Percentiles rank a stretch among this genome's conserved stretches.
phyloP scores from a whole-genome alignment of 53 echinoderm and acorn worm genomes.

The Henricia sp. region DNA sequence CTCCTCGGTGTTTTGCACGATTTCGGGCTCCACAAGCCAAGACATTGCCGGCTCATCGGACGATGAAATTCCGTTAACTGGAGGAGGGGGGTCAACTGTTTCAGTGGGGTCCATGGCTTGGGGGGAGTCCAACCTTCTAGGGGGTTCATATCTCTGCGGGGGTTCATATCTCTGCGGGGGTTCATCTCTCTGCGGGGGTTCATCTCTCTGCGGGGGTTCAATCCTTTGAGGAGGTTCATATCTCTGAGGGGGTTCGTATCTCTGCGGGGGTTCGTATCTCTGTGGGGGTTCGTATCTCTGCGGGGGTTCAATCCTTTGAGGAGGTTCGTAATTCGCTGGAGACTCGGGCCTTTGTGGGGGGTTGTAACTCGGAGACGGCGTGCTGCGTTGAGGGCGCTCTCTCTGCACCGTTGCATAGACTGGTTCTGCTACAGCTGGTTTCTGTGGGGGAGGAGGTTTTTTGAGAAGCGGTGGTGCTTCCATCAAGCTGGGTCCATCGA shows the following conservation, averaged over 20 bases:
- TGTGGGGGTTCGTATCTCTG: not conserved
- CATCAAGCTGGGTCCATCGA: constrained; percentile 57
- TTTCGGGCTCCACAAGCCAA: constrained; percentile 40
- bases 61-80: constrained; percentile 32
- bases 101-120: not conserved
- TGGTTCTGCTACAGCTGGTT: constrained; percentile 61
- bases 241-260: constrained; percentile 18
- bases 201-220: not conserved
- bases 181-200: not conserved
- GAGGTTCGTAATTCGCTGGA: not conserved
- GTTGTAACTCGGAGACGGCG: not conserved
- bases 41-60: constrained; percentile 41
- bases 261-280: not conserved
- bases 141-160: constrained; percentile 16
- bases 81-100: not conserved
- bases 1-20: constrained; percentile 19
- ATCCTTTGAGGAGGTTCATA: constrained; percentile 4
- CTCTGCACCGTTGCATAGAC: constrained; percentile 75
- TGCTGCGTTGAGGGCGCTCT: constrained; percentile 27
- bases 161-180: not conserved
- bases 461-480: constrained; percentile 36
- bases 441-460: constrained; percentile 45
- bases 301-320: not conserved
- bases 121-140: not conserved
- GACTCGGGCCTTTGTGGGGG: not conserved